A percentile compares a stretch with the other conserved stretches of the same genome.
Evolutionary conservation across 2,113 vertebrate genomes (phyloP).

Genomic region (Tupaia tana): DNA sequence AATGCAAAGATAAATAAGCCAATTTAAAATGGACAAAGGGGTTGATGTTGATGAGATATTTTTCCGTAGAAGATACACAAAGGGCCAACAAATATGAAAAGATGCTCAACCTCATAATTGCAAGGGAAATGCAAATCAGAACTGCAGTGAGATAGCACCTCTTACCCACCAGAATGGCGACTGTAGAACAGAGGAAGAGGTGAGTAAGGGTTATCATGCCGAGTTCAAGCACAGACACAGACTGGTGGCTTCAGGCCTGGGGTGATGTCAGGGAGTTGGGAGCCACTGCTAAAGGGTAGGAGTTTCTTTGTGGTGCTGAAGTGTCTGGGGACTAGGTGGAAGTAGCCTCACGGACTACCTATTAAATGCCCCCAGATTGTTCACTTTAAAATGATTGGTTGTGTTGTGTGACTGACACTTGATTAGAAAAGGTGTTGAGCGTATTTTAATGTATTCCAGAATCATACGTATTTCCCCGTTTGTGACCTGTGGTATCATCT

Average conservation of each 20-base stretch:
- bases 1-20: not conserved
- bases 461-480: not conserved
- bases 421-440: not conserved
- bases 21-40: not conserved
- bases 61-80: not conserved
- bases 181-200: too few species aligned
- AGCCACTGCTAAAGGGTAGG: too few species aligned
- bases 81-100: not conserved
- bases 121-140: not conserved
- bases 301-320: not conserved
- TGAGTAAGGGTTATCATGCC: too few species aligned
- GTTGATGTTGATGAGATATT: not conserved
- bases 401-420: not conserved
- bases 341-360: too few species aligned
- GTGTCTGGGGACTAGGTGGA: not conserved
- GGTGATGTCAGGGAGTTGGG: too few species aligned
- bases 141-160: rapidly evolving
- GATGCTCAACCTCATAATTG: rapidly evolving
- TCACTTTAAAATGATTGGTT: not conserved
- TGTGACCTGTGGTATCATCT: not conserved
- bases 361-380: not conserved
- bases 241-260: not conserved
- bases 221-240: too few species aligned
- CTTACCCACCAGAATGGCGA: too few species aligned
- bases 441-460: not conserved